Evolutionary conservation across 1,140 invertebrate genomes (phyloP).

Genomic region (Saxidomus purpurata): DNA sequence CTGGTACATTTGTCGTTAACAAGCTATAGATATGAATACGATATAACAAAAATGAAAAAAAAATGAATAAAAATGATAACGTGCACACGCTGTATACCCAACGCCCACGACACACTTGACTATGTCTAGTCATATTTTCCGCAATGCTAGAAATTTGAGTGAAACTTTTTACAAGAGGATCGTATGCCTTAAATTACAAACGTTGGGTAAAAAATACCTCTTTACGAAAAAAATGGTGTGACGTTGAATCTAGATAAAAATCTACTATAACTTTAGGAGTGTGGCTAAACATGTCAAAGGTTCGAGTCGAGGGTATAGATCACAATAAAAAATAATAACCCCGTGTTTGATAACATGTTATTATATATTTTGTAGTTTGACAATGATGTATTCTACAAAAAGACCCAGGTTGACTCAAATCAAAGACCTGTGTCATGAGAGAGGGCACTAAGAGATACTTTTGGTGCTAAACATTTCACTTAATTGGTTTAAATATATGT

Average conservation of each 20-base stretch:
- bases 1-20: no score
- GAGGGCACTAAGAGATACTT: neutral
- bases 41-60: no score
- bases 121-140: neutral
- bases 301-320: neutral
- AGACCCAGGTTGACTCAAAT: neutral
- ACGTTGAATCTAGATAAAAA: conserved; percentile 2
- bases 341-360: conserved; percentile 39
- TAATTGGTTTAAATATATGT: conserved; percentile 60
- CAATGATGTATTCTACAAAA: conserved; percentile 39
- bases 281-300: conserved; percentile 27
- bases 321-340: conserved; percentile 35
- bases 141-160: conserved; percentile 9
- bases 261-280: neutral
- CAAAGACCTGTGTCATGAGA: conserved; percentile 49
- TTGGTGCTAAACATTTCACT: conserved; percentile 59
- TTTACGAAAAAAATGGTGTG: neutral
- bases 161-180: neutral
- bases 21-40: no score
- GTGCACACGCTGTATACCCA: neutral
- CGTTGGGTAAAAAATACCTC: neutral
- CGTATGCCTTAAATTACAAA: conserved; percentile 12
- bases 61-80: neutral
- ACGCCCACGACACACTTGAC: neutral
- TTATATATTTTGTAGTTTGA: conserved; percentile 48